Base-by-base conservation (phyloP, 2,113 vertebrate species). In the Tricholaema leucomelas region DNA sequence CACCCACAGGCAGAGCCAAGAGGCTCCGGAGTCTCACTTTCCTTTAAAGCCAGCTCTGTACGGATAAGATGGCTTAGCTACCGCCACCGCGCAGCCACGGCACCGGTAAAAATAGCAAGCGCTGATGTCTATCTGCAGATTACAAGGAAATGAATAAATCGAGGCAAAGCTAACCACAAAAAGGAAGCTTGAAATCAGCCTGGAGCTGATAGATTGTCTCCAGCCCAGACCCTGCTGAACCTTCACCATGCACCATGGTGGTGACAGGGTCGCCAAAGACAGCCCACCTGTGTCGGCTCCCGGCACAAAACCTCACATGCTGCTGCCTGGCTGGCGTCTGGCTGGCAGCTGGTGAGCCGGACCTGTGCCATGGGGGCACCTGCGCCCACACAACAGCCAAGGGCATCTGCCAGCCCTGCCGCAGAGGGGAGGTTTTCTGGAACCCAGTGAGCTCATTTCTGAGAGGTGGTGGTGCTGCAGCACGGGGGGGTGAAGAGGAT, bases 131-230 rank as follows among this genome's bases (percentile, higher is more conserved):
- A 94, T 96, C 95, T 92, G 88, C 36, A 71, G 74, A 87, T 95
- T 96, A 95, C 95, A 91, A 96, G 84, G 95, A 96, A 96, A 96
- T 95, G 88, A 96, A 96, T 96, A 96, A 91, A 95, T 95, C 71
- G 92, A 80, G 92, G 71, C 19, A 9, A 30, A 24, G 2, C 0
- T n/a, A 82, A 91, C 95, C 93, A 0, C 96, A 95, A 93, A 85
- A 80, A 91, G 93, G 94, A 96, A 96, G 92, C 40, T 89, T 23
- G 81, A 74, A 24, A 5, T 66, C 36, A 56, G 72, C 75, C 67
- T 1, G 6, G 73, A 55, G 89, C 91, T 58, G 86, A 72, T 56
- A 91, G 91, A 84, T 81, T 1, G 9, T 19, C 9, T 82, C 2
- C 12, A 11, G 74, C 67, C 1, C 4, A 25, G 78, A 90, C 56